These are phyloP conservation scores for Trichomycterus rosablanca DNA, from an alignment of 2,113 vertebrate genomes.

Conservation along the genomic window DNA sequence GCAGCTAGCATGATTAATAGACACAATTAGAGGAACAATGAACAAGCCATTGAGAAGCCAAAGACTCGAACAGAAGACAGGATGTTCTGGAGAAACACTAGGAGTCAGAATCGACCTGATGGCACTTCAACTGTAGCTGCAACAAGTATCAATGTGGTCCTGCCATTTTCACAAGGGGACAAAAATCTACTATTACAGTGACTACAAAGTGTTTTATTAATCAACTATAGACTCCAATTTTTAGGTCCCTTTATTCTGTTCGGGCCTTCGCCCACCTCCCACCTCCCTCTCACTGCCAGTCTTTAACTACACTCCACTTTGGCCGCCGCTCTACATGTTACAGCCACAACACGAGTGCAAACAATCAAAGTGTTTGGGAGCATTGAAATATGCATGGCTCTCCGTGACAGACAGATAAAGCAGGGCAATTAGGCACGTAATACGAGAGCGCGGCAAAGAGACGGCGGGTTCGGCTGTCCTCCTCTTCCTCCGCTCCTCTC, in stretches of 20 bases:
- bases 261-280: slow-evolving; percentile 28
- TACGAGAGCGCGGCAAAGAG: slow-evolving; percentile 80
- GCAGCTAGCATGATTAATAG: too few relatives aligned
- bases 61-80: too few relatives aligned
- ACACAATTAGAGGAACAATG: too few relatives aligned
- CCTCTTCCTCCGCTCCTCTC: slow-evolving; percentile 37
- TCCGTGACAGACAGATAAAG: slow-evolving; percentile 97
- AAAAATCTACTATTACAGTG: too few relatives aligned
- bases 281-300: slow-evolving; percentile 64
- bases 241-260: slow-evolving; percentile 1
- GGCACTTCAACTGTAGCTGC: too few relatives aligned
- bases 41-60: too few relatives aligned
- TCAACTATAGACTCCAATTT: too few relatives aligned
- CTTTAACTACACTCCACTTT: slow-evolving; percentile 93
- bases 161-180: too few relatives aligned
- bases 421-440: slow-evolving; percentile 98
- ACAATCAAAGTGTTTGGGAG: slow-evolving; percentile 97
- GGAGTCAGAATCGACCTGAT: too few relatives aligned
- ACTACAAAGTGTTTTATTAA: too few relatives aligned
- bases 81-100: too few relatives aligned
- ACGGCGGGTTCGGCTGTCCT: slow-evolving; percentile 81
- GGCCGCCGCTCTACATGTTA: slow-evolving; percentile 88
- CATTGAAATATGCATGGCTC: slow-evolving; percentile 99
- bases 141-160: too few relatives aligned
- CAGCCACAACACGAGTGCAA: slow-evolving; percentile 88